Evolutionary conservation across 2,888 invertebrate genomes (phyloP).

Genomic region (Terebella lapidaria): DNA sequence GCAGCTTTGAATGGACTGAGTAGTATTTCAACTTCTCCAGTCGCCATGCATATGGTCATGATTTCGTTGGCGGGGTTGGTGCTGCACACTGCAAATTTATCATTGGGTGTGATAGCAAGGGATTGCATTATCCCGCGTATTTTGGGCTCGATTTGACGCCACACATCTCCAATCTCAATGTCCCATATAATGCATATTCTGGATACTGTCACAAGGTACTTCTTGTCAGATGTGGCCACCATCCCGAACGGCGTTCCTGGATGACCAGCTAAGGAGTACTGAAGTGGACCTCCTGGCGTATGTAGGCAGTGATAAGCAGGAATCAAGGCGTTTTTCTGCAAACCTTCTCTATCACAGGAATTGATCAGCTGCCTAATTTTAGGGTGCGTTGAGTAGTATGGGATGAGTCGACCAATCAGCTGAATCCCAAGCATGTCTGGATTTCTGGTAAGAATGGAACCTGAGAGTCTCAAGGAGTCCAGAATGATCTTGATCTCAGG

Average conservation of each 20-base stretch:
- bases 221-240: background rate
- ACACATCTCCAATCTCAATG: background rate
- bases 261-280: background rate
- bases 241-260: background rate
- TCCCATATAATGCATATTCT: background rate
- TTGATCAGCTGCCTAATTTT: background rate
- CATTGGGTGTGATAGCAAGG: background rate
- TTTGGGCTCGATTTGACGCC: background rate
- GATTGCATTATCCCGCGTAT: background rate
- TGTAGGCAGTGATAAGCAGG: slow-evolving; percentile 1
- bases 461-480: background rate
- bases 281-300: background rate
- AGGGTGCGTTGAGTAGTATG: background rate
- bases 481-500: background rate
- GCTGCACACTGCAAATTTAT: background rate
- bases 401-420: background rate
- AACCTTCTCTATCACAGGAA: background rate
- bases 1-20: background rate
- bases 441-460: background rate
- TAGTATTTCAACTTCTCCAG: background rate
- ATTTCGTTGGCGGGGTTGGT: background rate
- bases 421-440: slow-evolving; percentile 2
- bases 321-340: background rate
- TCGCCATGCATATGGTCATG: background rate
- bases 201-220: background rate